Base-by-base conservation (phyloP, 2,888 invertebrate genomes). In the Malachius bipustulatus region DNA sequence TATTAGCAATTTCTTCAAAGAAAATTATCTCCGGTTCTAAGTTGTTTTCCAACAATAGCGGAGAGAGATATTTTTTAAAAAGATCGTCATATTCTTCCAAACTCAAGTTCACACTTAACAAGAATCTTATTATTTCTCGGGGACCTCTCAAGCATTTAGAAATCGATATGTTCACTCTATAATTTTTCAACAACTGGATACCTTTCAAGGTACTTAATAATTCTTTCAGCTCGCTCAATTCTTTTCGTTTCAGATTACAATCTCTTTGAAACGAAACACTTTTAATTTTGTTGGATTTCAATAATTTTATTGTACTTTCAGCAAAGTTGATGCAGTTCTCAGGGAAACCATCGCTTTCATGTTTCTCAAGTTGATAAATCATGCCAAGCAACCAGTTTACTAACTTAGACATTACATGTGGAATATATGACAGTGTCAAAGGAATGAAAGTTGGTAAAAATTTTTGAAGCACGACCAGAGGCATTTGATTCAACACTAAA, bases 1-100 rank as follows among this genome's bases (percentile, higher is more conserved):
- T 34, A 35, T 48, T 44, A 50, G 59, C 52, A 19, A 68, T 57
- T 45, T 63, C 64, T 2, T 58, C 49, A 14, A 53, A 51, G 26
- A 67, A 50, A n/a, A 66, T 54, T 29, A 50, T 40, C 48, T 69
- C 65, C 11, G 56, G 57, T 42, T 64, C 51, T 31, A 67, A 48
- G 4, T 55, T 50, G 46, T 63, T 55, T 35, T 65, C 58, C 1
- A 56, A 34, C 41, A 67, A 62, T 37, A 59, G 67, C 30, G 54
- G 54, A 14, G 51, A 51, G 4, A 66, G 46, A 49, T 65, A 65
- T 4, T 55, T 50, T 24, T 57, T 47, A 6, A 64, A 40, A 19
- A 66, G 55, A 14, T 45, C 34, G 8, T 56, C 48, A 34, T 61
- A 59, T 16, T 50, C 47, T 10, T 58, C 52, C 2, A 44, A 36